Evolutionary conservation across 2,888 invertebrate species (phyloP).

Genomic region (Cacoxenus indagator): DNA sequence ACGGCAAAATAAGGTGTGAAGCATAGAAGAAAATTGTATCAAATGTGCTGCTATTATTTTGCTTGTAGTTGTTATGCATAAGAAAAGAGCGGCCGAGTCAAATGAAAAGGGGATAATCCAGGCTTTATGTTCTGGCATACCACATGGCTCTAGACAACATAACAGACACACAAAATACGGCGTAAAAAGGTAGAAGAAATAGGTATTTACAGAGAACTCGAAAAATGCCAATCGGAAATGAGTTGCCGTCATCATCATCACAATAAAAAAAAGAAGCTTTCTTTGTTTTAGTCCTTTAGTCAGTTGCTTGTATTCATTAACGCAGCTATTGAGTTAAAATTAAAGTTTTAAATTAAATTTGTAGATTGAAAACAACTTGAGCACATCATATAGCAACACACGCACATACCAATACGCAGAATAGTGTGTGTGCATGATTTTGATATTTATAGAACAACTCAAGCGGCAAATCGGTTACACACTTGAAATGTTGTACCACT

Average conservation of each 20-base stretch:
- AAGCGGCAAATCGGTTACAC: constrained; percentile 69
- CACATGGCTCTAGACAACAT: background rate
- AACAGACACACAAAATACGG: constrained; percentile 3
- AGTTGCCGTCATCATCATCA: too few relatives aligned
- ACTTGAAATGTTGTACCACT: constrained; percentile 53
- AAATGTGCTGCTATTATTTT: background rate
- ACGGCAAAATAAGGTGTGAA: constrained; percentile 3
- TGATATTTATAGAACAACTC: constrained; percentile 65
- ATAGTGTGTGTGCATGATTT: constrained; percentile 39
- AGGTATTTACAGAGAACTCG: background rate
- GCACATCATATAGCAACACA: too few relatives aligned
- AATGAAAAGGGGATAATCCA: constrained; percentile 60
- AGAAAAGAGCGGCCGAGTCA: constrained; percentile 42
- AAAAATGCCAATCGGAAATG: background rate
- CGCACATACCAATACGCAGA: background rate
- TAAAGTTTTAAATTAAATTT: constrained; percentile 39
- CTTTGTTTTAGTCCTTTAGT: constrained; percentile 1
- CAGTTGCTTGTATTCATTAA: constrained; percentile 53
- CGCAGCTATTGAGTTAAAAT: constrained; percentile 62
- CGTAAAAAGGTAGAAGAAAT: constrained; percentile 17
- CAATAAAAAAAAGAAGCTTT: too few relatives aligned
- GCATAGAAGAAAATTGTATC: background rate
- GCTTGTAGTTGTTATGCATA: too few relatives aligned
- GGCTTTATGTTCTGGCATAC: constrained; percentile 33
- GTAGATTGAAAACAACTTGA: constrained; percentile 51